Conservation (phyloP, 2,888 invertebrate genomes). For the Myopa testacea region DNA sequence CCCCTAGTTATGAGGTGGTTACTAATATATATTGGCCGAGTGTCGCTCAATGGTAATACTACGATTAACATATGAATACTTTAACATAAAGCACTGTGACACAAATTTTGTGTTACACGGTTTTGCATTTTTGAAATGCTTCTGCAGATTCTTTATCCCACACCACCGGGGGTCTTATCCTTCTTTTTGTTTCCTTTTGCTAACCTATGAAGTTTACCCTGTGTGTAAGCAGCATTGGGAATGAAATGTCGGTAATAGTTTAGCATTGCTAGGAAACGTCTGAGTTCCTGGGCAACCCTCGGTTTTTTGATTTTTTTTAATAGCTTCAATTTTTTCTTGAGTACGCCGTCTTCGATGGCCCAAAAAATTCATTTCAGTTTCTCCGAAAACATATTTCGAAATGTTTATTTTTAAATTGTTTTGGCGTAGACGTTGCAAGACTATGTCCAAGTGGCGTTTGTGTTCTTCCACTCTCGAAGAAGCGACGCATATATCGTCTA, state of each 20-base stretch:
- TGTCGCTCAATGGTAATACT: too few species aligned
- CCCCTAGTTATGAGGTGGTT: too few species aligned
- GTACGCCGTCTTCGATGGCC: conserved; percentile 39
- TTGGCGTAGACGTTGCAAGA: conserved; percentile 50
- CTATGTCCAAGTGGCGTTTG: conserved; percentile 37
- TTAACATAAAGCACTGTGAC: too few species aligned
- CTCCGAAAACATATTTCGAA: conserved; percentile 46
- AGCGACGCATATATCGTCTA: conserved; percentile 47
- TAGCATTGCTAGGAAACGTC: conserved; percentile 22
- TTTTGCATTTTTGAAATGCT: conserved; percentile 20
- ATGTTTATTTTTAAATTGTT: conserved; percentile 50
- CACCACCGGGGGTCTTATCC: not conserved
- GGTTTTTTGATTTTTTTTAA: conserved; percentile 42
- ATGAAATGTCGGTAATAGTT: conserved; percentile 17
- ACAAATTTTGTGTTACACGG: too few species aligned
- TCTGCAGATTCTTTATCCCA: conserved; percentile 17
- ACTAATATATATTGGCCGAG: too few species aligned
- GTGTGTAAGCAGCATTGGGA: conserved; percentile 43
- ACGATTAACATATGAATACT: too few species aligned
- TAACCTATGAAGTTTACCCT: conserved; percentile 40
- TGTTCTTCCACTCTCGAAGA: conserved; percentile 42
- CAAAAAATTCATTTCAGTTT: conserved; percentile 40
- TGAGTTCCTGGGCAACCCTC: conserved; percentile 35
- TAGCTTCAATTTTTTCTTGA: conserved; percentile 42
- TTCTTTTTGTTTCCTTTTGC: conserved; percentile 43